These are phyloP conservation scores for Numenius phaeopus DNA, from an alignment of 2,797 vertebrate genomes.

Conservation along the genomic window DNA sequence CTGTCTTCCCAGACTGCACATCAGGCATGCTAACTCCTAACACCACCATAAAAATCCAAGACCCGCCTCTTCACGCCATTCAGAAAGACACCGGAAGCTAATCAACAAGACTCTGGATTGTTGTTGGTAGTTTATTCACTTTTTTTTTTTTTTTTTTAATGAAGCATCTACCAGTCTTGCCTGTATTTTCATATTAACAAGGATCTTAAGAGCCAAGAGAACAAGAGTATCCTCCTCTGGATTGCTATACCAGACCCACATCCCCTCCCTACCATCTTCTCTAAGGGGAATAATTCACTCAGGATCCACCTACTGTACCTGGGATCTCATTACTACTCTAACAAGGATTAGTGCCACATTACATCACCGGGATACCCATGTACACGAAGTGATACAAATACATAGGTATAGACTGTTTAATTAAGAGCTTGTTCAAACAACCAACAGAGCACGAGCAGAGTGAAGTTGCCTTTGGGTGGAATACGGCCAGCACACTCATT, in stretches of 20 bases:
- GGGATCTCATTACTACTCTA: not conserved
- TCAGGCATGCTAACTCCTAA: not conserved
- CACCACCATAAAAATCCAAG: not conserved
- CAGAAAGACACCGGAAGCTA: not conserved
- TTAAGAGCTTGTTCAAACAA: not conserved
- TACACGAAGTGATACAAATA: not conserved
- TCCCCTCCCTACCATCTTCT: not conserved
- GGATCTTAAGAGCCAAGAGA: not conserved
- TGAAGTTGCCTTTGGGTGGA: not conserved
- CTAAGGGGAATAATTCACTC: not conserved
- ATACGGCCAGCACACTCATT: not conserved
- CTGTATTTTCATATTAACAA: not conserved
- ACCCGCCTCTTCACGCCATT: not conserved
- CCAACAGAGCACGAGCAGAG: not conserved
- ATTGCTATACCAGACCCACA: not conserved
- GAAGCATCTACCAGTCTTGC: not conserved
- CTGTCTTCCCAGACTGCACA: accelerated
- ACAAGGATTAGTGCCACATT: not conserved
- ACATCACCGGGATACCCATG: accelerated
- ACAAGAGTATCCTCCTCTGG: not conserved
- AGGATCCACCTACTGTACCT: not conserved
- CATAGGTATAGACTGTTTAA: not conserved
- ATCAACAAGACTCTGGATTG: not conserved
- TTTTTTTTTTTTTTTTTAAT: not conserved
- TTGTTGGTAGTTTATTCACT: not conserved